Percentiles rank a stretch among this genome's conserved stretches.
Evolutionary conservation across 1,140 invertebrate species (phyloP).

Genomic region (Sinonovacula constricta): DNA sequence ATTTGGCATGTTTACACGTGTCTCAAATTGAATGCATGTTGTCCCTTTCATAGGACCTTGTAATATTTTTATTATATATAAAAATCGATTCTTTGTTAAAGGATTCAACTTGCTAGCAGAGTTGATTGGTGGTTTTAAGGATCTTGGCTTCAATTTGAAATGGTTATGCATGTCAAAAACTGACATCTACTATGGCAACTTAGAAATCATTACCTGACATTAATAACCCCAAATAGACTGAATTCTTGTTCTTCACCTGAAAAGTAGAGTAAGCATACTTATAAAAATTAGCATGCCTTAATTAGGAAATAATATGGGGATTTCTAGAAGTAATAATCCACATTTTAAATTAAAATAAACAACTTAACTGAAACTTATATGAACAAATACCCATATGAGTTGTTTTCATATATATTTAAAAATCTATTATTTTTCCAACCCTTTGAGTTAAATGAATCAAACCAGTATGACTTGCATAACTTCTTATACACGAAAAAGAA

Average conservation of each 20-base stretch:
- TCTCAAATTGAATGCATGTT: too few relatives aligned
- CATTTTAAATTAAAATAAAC: background rate
- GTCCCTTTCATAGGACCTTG: background rate
- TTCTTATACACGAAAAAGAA: too few relatives aligned
- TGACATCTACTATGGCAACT: background rate
- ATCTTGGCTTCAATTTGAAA: too few relatives aligned
- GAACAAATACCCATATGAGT: background rate
- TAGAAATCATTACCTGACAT: constrained; percentile 7
- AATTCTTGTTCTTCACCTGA: constrained; percentile 2
- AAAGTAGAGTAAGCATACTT: background rate
- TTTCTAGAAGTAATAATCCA: background rate
- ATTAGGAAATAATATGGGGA: too few relatives aligned
- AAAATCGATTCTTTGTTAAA: background rate
- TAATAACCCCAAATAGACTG: constrained; percentile 14
- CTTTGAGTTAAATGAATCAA: background rate
- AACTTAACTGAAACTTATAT: background rate
- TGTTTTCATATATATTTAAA: background rate
- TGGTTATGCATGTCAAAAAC: background rate
- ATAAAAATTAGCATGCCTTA: too few relatives aligned
- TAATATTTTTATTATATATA: background rate
- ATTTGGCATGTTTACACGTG: too few relatives aligned
- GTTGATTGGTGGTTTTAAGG: too few relatives aligned
- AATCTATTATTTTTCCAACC: background rate
- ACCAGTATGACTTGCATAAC: too few relatives aligned
- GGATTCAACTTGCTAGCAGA: background rate